A percentile compares a stretch with the other conserved stretches of the same genome.
These are phyloP conservation scores for Idris sp. DNA, from an alignment of 1,140 invertebrate genomes.

Conservation along the genomic window DNA sequence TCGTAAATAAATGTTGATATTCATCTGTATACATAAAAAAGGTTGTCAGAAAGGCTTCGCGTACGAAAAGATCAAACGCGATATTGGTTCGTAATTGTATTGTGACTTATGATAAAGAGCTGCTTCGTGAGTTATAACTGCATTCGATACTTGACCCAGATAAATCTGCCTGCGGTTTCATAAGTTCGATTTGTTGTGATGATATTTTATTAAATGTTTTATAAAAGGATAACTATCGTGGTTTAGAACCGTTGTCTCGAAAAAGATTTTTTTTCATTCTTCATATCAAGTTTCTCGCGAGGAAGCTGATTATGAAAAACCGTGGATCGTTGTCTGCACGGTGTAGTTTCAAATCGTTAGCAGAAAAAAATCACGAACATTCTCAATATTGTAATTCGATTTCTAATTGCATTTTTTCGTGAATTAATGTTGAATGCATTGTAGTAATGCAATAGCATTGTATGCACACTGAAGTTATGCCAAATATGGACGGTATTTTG, in stretches of 20 bases:
- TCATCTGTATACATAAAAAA: slow-evolving; percentile 50
- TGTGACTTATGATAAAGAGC: slow-evolving; percentile 61
- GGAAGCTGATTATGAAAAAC: slow-evolving; percentile 38
- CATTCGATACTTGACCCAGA: slow-evolving; percentile 60
- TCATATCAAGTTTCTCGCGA: too few relatives aligned
- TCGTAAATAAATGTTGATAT: slow-evolving; percentile 55
- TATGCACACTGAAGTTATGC: too few relatives aligned
- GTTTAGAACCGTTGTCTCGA: slow-evolving; percentile 31
- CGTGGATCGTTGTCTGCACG: background rate
- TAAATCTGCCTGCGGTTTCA: slow-evolving; percentile 54
- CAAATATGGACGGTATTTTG: too few relatives aligned
- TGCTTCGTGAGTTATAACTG: slow-evolving; percentile 59
- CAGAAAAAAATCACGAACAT: background rate
- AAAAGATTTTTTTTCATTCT: slow-evolving; percentile 25
- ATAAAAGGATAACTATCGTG: slow-evolving; percentile 48
- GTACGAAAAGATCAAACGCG: slow-evolving; percentile 48
- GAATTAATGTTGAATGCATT: too few relatives aligned
- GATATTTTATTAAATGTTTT: slow-evolving; percentile 59
- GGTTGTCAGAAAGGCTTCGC: slow-evolving; percentile 46
- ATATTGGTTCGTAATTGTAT: slow-evolving; percentile 61
- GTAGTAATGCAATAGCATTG: too few relatives aligned
- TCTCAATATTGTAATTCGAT: background rate
- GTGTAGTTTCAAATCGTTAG: too few relatives aligned
- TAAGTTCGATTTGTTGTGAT: slow-evolving; percentile 58
- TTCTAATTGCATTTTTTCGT: too few relatives aligned